Conservation (phyloP, 2,113 vertebrate species). For the Lycaon pictus region DNA sequence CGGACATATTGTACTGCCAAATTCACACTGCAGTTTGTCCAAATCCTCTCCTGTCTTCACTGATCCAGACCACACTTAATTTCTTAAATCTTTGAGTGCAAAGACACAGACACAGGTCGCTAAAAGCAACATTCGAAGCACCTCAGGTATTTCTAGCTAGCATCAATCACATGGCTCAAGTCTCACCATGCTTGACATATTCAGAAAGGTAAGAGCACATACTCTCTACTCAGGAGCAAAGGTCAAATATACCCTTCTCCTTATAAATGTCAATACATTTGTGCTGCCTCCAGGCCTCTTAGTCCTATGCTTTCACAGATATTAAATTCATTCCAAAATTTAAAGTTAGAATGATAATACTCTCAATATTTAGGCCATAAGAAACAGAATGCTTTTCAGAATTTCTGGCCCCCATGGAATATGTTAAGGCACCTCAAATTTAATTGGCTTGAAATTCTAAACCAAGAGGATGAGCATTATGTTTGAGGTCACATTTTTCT, state of each 20-base stretch:
- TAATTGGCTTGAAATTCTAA: constrained; percentile 66
- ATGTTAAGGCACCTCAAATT: constrained; percentile 64
- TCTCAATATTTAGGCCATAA: constrained; percentile 46
- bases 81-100: neutral
- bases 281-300: neutral
- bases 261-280: neutral
- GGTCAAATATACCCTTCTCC: neutral
- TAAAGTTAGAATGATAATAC: neutral
- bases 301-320: constrained; percentile 23
- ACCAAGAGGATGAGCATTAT: constrained; percentile 55
- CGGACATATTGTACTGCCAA: neutral
- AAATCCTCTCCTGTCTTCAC: neutral
- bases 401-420: constrained; percentile 44
- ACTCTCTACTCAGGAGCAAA: neutral
- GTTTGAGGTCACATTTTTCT: constrained; percentile 61
- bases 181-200: neutral
- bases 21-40: neutral
- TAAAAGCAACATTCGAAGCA: neutral
- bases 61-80: neutral
- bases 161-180: neutral
- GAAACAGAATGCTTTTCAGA: constrained; percentile 50
- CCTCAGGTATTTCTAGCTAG: neutral
- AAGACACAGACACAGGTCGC: neutral
- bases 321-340: constrained; percentile 19
- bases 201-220: neutral